These are phyloP conservation scores for Dipodomys stephensi DNA, from an alignment of 2,113 vertebrate species.

Conservation along the genomic window DNA sequence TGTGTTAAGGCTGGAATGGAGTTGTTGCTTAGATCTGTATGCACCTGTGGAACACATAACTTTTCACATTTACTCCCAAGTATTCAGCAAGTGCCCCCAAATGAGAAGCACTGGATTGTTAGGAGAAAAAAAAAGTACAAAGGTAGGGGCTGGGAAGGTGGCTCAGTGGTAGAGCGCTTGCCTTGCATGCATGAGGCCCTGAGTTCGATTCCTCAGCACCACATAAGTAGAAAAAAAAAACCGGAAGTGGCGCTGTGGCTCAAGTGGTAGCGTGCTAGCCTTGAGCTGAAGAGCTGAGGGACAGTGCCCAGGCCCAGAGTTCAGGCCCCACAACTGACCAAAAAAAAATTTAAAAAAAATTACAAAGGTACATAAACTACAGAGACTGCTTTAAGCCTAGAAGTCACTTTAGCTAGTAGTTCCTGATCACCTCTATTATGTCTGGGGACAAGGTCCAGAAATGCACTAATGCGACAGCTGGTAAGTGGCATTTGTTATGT, in stretches of 20 bases:
- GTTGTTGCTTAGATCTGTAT: not conserved
- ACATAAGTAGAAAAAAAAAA: too few species aligned
- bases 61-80: conserved; percentile 24
- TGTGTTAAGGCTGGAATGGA: conserved; percentile 2
- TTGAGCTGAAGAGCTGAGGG: too few species aligned
- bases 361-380: conserved; percentile 26
- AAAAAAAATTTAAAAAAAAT: not conserved
- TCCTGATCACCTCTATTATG: not conserved
- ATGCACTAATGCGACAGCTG: not conserved
- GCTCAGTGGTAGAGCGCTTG: too few species aligned
- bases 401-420: conserved; percentile 7
- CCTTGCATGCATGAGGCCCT: too few species aligned
- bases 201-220: too few species aligned
- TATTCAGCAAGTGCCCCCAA: not conserved
- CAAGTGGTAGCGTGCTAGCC: too few species aligned
- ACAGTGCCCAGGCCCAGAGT: too few species aligned
- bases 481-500: not conserved
- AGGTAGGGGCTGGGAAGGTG: too few species aligned
- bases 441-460: conserved; percentile 37
- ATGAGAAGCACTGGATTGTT: not conserved
- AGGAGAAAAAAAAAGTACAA: not conserved
- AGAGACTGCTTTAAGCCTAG: not conserved
- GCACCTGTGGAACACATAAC: not conserved
- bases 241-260: too few species aligned
- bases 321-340: too few species aligned